Percentiles rank a stretch among this genome's conserved stretches.
These are phyloP conservation scores for Ameiurus melas DNA, from an alignment of 2,113 vertebrate genomes.

Conservation along the genomic window DNA sequence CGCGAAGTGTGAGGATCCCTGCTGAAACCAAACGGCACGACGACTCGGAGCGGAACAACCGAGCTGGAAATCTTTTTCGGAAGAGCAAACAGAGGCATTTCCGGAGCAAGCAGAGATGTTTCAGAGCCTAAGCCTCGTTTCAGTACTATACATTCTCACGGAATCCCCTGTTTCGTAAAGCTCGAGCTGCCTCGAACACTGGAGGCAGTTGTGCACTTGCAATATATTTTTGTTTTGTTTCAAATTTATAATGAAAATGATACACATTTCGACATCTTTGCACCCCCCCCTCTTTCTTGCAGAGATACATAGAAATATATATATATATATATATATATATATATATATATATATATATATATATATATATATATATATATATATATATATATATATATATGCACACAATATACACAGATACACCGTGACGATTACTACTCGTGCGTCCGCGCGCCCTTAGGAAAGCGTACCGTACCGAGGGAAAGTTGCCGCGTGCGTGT, in stretches of 20 bases:
- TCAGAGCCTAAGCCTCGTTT: background rate
- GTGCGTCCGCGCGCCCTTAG: slow-evolving; percentile 24
- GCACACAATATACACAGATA: background rate
- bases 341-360: too few relatives aligned
- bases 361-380: too few relatives aligned
- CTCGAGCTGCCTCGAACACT: background rate
- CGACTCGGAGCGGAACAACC: background rate
- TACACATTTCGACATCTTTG: background rate
- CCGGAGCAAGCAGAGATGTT: background rate
- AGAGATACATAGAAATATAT: background rate
- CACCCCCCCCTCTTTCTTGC: background rate
- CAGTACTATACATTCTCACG: background rate
- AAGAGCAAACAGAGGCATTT: slow-evolving; percentile 17
- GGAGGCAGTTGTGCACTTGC: background rate
- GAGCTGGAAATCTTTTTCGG: background rate
- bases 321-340: background rate
- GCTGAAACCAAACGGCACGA: background rate
- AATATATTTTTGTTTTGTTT: background rate
- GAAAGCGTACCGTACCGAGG: slow-evolving; percentile 50
- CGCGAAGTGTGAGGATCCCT: slow-evolving; percentile 12
- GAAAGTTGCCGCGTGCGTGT: slow-evolving; percentile 44
- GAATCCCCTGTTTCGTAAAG: background rate
- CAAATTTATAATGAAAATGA: background rate
- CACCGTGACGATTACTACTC: background rate
- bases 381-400: background rate